Percentiles rank a stretch among this genome's conserved stretches.
Conservation (phyloP, 2,797 vertebrate genomes). For the Falco concolor region DNA sequence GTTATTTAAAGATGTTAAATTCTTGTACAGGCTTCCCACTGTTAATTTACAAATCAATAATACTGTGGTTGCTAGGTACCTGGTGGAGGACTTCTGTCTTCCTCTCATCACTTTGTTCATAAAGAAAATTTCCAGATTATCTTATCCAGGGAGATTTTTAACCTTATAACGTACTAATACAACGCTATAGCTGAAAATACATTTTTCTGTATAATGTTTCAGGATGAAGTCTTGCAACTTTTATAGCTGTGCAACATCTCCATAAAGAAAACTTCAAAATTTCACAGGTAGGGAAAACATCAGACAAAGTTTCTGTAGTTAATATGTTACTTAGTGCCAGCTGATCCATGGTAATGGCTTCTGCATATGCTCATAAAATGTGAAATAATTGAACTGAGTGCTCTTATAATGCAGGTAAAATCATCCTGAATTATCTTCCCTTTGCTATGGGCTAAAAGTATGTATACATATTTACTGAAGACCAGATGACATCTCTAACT, state of each 20-base stretch:
- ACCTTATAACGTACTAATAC: neutral
- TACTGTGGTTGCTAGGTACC: neutral
- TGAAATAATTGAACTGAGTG: constrained; percentile 18
- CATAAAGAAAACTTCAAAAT: neutral
- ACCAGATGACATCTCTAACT: neutral
- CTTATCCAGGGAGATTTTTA: neutral
- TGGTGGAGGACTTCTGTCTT: neutral
- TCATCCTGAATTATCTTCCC: neutral
- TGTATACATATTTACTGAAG: neutral
- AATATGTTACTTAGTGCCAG: neutral
- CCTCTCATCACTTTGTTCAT: neutral
- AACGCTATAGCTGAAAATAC: neutral
- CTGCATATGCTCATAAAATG: neutral
- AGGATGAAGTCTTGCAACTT: neutral
- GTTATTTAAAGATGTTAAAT: neutral
- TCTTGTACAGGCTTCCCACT: neutral
- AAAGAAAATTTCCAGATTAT: neutral
- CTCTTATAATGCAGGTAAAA: constrained; percentile 46
- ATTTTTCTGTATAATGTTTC: neutral
- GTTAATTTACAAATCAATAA: neutral
- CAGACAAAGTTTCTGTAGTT: neutral
- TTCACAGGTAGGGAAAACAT: neutral
- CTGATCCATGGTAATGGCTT: neutral
- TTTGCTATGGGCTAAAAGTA: neutral
- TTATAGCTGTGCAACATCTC: neutral